Conservation (phyloP, 1,140 invertebrate species). For the Aporrectodea caliginosa region DNA sequence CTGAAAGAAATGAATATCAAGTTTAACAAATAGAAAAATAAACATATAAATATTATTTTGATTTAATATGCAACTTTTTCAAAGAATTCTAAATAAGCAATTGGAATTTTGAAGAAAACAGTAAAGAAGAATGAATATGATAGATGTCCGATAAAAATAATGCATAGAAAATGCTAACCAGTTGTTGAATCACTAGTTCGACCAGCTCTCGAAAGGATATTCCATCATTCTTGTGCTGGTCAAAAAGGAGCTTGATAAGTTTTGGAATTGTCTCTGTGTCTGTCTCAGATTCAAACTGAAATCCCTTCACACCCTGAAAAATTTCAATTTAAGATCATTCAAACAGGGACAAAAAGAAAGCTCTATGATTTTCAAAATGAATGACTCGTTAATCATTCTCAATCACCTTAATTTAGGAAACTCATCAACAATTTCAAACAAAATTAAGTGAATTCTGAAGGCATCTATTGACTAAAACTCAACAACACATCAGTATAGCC, state of each 20-base stretch:
- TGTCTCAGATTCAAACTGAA: slow-evolving; percentile 93
- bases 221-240: slow-evolving; percentile 69
- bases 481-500: neutral
- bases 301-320: slow-evolving; percentile 72
- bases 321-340: slow-evolving; percentile 25
- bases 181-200: slow-evolving; percentile 91
- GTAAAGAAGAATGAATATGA: neutral
- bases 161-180: slow-evolving; percentile 61
- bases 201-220: slow-evolving; percentile 91
- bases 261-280: slow-evolving; percentile 99
- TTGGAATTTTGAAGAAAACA: neutral
- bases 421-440: neutral
- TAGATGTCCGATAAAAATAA: neutral
- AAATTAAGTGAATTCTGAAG: neutral
- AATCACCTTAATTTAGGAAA: neutral
- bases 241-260: slow-evolving; percentile 87
- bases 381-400: neutral
- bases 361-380: neutral
- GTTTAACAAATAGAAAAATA: slow-evolving; percentile 5
- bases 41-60: neutral
- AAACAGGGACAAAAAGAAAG: neutral
- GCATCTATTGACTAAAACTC: neutral
- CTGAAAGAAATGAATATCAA: slow-evolving; percentile 56
- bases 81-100: too few species aligned
- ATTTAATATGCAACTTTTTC: neutral